Conservation (phyloP, 2,113 vertebrate genomes). For the Polyodon spathula region DNA sequence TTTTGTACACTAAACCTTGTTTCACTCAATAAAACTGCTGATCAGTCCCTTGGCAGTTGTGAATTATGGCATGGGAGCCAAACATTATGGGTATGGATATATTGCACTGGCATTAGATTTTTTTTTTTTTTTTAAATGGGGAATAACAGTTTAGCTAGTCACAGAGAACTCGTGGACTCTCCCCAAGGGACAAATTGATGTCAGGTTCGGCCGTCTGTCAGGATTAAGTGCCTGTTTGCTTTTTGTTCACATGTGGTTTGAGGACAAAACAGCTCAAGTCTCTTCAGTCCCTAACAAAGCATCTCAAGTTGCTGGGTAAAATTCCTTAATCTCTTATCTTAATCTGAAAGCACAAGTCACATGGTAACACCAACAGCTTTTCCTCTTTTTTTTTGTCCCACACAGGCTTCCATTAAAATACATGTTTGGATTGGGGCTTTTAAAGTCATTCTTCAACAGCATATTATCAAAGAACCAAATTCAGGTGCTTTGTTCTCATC, state of each 20-base stretch:
- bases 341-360: slow-evolving; percentile 60
- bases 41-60: slow-evolving; percentile 17
- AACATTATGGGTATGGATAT: slow-evolving; percentile 34
- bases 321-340: slow-evolving; percentile 67
- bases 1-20: too few species aligned
- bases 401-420: slow-evolving; percentile 13
- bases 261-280: slow-evolving; percentile 74
- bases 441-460: slow-evolving; percentile 21
- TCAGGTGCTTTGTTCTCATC: slow-evolving; percentile 26
- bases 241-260: slow-evolving; percentile 66
- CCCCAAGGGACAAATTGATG: slow-evolving; percentile 75
- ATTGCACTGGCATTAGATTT: slow-evolving; percentile 35
- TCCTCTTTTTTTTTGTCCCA: slow-evolving; percentile 24
- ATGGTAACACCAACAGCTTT: slow-evolving; percentile 35
- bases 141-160: slow-evolving; percentile 31
- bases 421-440: slow-evolving; percentile 12
- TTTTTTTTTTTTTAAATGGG: slow-evolving; percentile 20
- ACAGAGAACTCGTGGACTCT: slow-evolving; percentile 47
- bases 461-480: slow-evolving; percentile 26
- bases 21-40: slow-evolving; percentile 25
- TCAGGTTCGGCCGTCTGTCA: slow-evolving; percentile 78
- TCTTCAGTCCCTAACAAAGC: slow-evolving; percentile 63
- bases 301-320: slow-evolving; percentile 72
- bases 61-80: slow-evolving; percentile 22
- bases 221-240: slow-evolving; percentile 84